A percentile compares a stretch with the other conserved stretches of the same genome.
These are phyloP conservation scores for Mastacembelus armatus DNA, from an alignment of 2,797 vertebrate species.

Conservation along the genomic window DNA sequence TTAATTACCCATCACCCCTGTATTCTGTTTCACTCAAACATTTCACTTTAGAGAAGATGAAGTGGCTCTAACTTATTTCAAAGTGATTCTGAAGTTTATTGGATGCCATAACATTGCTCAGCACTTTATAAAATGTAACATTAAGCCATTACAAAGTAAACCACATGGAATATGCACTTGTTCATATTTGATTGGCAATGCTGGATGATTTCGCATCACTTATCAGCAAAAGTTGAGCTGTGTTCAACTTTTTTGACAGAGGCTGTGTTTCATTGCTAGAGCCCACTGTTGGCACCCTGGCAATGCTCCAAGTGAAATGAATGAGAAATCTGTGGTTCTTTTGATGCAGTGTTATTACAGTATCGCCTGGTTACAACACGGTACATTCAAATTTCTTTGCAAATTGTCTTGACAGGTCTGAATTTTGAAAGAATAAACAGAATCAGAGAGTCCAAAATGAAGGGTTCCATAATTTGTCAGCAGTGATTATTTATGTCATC, in stretches of 20 bases:
- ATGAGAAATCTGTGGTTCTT: no score
- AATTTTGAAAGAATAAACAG: no score
- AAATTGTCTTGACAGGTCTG: no score
- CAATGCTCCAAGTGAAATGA: neutral
- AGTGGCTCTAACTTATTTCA: neutral
- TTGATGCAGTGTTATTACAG: no score
- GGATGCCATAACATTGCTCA: neutral
- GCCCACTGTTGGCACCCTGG: neutral
- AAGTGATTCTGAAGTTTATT: neutral
- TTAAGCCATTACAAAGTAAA: neutral
- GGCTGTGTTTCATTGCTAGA: neutral
- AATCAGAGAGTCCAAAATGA: no score
- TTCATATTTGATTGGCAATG: neutral
- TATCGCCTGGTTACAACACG: no score
- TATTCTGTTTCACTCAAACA: neutral
- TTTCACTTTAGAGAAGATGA: neutral
- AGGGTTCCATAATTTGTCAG: no score
- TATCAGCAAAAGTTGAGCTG: neutral
- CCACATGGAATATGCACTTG: neutral
- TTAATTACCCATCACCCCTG: no score
- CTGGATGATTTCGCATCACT: neutral
- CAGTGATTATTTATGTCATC: no score
- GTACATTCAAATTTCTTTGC: no score
- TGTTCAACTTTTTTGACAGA: neutral
- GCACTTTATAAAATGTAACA: neutral